phyloP scores from a whole-genome alignment of 2,113 vertebrate species.

The Oncorhynchus masou region DNA sequence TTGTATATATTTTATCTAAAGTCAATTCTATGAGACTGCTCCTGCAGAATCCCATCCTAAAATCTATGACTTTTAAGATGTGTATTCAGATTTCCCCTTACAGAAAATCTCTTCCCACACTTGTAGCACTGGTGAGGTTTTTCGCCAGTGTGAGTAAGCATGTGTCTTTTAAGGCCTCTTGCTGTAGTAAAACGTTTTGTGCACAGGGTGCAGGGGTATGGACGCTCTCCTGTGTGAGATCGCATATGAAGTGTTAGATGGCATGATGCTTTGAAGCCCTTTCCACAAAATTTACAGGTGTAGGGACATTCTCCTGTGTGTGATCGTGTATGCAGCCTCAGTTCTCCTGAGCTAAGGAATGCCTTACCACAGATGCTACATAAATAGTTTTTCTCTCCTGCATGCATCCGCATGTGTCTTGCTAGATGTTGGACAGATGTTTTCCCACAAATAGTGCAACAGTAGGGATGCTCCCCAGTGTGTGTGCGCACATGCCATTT shows the following conservation, averaged over 20 bases:
- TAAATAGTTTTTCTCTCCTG: conserved; percentile 46
- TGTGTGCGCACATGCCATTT: conserved; percentile 21
- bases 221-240: conserved; percentile 1
- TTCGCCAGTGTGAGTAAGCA: conserved; percentile 9
- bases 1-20: no score
- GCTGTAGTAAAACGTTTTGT: not conserved
- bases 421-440: conserved; percentile 31
- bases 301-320: conserved; percentile 36
- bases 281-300: conserved; percentile 14
- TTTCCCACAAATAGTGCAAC: conserved; percentile 26
- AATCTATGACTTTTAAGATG: not conserved
- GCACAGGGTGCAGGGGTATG: not conserved
- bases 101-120: conserved; percentile 40
- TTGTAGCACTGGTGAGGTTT: conserved; percentile 43
- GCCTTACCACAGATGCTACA: conserved; percentile 45
- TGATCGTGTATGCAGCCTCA: conserved; percentile 29
- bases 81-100: not conserved
- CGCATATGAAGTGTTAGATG: not conserved
- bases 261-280: conserved; percentile 9
- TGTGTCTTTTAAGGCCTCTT: not conserved
- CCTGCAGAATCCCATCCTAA: not conserved
- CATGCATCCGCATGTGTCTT: conserved; percentile 50
- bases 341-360: conserved; percentile 30
- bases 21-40: not conserved
- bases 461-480: no score